Percentiles rank a stretch among this genome's conserved stretches.
Conservation (phyloP, 2,113 vertebrate genomes). For the Astur gentilis region DNA sequence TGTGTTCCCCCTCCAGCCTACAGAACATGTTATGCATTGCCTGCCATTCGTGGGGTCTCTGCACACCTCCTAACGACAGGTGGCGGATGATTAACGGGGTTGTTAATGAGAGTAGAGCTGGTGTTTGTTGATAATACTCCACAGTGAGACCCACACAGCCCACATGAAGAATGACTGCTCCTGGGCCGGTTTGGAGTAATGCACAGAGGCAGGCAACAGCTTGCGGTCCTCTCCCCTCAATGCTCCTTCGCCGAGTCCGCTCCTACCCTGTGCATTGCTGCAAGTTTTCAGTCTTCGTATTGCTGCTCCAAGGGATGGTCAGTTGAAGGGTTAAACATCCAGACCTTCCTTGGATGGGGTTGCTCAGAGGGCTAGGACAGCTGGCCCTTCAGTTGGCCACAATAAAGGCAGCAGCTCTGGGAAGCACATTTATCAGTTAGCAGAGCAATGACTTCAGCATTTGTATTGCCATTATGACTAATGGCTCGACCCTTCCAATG, state of each 20-base stretch:
- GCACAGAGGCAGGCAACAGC: background rate
- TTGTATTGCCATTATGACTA: background rate
- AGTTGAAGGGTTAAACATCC: background rate
- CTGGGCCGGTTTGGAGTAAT: background rate
- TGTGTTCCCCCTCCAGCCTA: background rate
- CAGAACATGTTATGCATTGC: background rate
- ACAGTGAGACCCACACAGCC: background rate
- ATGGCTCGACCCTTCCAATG: background rate
- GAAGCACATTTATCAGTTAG: background rate
- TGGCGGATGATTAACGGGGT: background rate
- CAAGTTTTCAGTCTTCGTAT: background rate
- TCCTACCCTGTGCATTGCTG: background rate
- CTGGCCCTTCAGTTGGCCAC: background rate
- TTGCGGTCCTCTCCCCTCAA: background rate
- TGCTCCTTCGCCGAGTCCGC: accelerated
- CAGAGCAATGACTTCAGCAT: background rate
- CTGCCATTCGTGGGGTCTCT: background rate
- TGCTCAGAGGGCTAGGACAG: background rate
- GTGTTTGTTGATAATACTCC: background rate
- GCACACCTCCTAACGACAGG: background rate
- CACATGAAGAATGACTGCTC: background rate
- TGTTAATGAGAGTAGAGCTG: background rate
- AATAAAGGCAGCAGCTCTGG: background rate
- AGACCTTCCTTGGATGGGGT: background rate
- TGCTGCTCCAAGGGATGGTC: background rate